Evolutionary conservation across 2,113 vertebrate genomes (phyloP), one percentile per base, ranked within the genome.

Genomic region (Illadopsis cleaveri): DNA sequence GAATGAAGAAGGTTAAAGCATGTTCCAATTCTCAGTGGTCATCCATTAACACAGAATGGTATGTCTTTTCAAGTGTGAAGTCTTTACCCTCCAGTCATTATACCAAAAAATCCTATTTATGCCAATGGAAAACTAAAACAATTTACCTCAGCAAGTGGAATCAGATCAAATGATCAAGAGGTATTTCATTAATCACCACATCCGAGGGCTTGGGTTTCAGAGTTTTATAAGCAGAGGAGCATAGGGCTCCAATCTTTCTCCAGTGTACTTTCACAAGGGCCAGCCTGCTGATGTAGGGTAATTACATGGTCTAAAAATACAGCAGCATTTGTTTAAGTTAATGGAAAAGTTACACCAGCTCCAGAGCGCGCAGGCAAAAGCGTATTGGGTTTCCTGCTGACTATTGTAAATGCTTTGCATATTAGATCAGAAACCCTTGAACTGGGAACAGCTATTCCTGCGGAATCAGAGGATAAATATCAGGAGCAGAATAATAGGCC

Each of bases 221-320:
- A 95, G 92, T 97, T 96, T 97, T 97, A 96, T 97, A 96, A 97
- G 96, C 96, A 97, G 90, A 95, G 95, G 81, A 95, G 95, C 92
- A 94, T 21, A 83, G 97, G 72, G 81, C 95, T 98, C 5, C 86
- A 94, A 88, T 97, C 97, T 97, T 97, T 98, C 95, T 94, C 92
- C 97, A 95, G 95, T 81, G 72, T 73, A 78, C 92, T 97, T 94
- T 97, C 89, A 88, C 92, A 87, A 94, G 96, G 94, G 85, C 95
- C 90, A 92, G 96, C 94, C 96, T 97, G 97, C 98, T 98, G 98
- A 98, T 97, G 87, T 94, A 82, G 95, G 93, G 96, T 97, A 98
- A 97, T 97, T 96, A 97, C 94, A 84, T 61, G 64, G 86, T 98
- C 98, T 99, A 98, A 99, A 98, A 98, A 98, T 98, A 98, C 85